Conservation (phyloP, 2,113 vertebrate species). For the Smithornis capensis region DNA sequence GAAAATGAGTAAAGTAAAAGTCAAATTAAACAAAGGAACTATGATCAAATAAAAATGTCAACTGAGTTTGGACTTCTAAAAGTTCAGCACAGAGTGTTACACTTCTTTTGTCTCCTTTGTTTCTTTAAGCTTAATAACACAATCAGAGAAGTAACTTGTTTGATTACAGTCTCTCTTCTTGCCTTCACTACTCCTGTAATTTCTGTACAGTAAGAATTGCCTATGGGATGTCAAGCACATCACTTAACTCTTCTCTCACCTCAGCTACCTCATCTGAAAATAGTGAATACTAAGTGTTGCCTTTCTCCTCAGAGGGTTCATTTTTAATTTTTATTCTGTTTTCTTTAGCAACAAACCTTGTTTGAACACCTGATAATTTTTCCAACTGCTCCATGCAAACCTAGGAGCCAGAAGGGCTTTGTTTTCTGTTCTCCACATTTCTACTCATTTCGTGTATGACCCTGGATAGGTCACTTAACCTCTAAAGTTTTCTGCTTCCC, state of each 20-base stretch:
- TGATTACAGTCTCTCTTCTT: conserved; percentile 11
- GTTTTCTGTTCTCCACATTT: background rate
- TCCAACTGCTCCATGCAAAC: background rate
- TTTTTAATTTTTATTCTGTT: background rate
- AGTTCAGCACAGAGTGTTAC: conserved; percentile 22
- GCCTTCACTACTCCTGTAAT: background rate
- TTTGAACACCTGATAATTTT: conserved; percentile 11
- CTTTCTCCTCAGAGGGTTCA: background rate
- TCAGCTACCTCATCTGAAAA: background rate
- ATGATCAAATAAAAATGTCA: conserved; percentile 60
- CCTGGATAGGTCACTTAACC: conserved; percentile 5
- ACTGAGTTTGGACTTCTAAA: conserved; percentile 53
- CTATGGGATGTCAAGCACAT: conserved; percentile 11
- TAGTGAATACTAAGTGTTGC: background rate
- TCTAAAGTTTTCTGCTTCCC: conserved; percentile 1
- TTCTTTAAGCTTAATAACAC: conserved; percentile 31
- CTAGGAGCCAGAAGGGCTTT: background rate
- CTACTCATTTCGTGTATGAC: background rate
- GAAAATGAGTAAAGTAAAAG: conserved; percentile 45
- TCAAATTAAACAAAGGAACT: conserved; percentile 55
- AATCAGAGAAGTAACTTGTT: conserved; percentile 36
- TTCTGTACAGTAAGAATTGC: conserved; percentile 8
- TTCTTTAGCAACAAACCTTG: background rate
- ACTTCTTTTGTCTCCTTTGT: background rate
- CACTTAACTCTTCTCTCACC: conserved; percentile 22